Evolutionary conservation across 2,797 vertebrate species (phyloP).

Genomic region (Sebastes kiyomatsui): DNA sequence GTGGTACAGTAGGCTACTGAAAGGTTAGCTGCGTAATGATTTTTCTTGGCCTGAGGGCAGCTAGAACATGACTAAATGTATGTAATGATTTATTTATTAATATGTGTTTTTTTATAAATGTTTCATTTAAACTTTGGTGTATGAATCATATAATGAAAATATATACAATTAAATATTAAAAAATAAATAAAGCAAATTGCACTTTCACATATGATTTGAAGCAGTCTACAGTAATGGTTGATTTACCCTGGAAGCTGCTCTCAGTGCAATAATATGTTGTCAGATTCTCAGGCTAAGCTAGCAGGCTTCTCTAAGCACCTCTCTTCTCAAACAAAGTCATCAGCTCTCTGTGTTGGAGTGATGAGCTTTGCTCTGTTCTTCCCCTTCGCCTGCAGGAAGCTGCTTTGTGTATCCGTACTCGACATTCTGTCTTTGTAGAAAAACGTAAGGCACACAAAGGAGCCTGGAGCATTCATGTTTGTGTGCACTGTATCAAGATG

Average conservation of each 20-base stretch:
- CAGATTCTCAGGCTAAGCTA: conserved; percentile 42
- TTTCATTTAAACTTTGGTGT: neutral
- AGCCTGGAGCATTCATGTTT: conserved; percentile 27
- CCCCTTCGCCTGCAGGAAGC: conserved; percentile 40
- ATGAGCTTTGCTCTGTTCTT: conserved; percentile 46
- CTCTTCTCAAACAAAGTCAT: conserved; percentile 49
- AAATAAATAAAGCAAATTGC: neutral
- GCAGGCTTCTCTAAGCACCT: conserved; percentile 47
- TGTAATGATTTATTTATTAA: neutral
- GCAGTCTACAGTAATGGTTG: conserved; percentile 16
- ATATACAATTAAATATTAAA: neutral
- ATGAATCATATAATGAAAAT: neutral
- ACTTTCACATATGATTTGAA: conserved; percentile 19
- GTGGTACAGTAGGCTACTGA: neutral
- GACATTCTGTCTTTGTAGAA: conserved; percentile 42
- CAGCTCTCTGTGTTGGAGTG: conserved; percentile 19
- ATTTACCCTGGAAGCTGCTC: conserved; percentile 21
- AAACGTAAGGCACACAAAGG: conserved; percentile 32
- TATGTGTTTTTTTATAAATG: neutral
- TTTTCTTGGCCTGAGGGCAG: neutral
- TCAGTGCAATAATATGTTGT: conserved; percentile 7
- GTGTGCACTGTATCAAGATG: neutral
- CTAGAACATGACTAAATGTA: neutral
- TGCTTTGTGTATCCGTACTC: conserved; percentile 40
- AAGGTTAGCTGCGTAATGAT: neutral